Evolutionary conservation across 2,797 vertebrate genomes (phyloP).

Genomic region (Mormyrops attenuatus): DNA sequence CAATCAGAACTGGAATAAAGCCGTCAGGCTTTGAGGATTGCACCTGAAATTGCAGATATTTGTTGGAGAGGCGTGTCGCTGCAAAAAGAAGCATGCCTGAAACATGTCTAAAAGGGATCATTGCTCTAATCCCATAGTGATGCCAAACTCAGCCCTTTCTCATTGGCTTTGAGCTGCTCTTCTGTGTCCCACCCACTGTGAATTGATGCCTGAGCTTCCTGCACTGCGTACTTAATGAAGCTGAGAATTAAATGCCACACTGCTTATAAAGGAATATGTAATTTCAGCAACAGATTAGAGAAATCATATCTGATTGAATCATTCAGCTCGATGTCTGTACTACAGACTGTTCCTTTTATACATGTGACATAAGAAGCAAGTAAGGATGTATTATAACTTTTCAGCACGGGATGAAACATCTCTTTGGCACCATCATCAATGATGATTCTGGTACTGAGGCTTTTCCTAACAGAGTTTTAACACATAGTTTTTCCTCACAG

Average conservation of each 20-base stretch:
- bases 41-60: conserved; percentile 12
- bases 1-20: not conserved
- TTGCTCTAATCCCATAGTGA: not conserved
- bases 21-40: not conserved
- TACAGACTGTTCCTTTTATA: not conserved
- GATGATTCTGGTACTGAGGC: not conserved
- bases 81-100: not conserved
- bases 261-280: not conserved
- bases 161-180: not conserved
- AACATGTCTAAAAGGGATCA: not conserved
- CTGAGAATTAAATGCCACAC: conserved; percentile 5
- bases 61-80: not conserved
- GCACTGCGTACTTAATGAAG: not conserved
- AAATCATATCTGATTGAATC: not conserved
- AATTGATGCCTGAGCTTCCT: not conserved
- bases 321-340: not conserved
- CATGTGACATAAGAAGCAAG: not conserved
- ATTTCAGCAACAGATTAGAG: not conserved
- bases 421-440: not conserved
- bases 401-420: not conserved
- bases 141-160: not conserved
- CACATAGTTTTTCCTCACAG: not conserved
- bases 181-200: not conserved
- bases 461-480: not conserved
- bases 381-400: not conserved